phyloP scores from a whole-genome alignment of 2,797 vertebrate genomes.

The Gobionotothen gibberifrons region DNA sequence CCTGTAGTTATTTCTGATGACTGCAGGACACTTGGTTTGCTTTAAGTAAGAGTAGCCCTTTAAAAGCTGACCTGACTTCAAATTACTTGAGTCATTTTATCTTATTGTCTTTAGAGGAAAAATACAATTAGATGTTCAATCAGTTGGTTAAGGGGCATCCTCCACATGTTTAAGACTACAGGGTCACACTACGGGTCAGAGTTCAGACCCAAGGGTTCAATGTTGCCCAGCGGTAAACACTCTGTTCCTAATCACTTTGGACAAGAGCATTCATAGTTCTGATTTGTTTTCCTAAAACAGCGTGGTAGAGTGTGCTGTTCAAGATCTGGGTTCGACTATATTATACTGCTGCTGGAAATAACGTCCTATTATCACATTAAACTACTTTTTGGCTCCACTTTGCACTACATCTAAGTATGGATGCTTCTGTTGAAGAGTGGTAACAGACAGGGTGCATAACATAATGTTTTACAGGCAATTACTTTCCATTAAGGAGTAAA shows the following conservation, averaged over 20 bases:
- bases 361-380: constrained; percentile 39
- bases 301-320: constrained; percentile 33
- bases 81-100: constrained; percentile 2
- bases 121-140: constrained; percentile 23
- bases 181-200: constrained; percentile 47
- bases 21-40: constrained; percentile 19
- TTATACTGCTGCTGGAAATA: constrained; percentile 50
- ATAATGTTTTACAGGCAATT: constrained; percentile 40
- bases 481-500: constrained; percentile 40
- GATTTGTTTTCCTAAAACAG: constrained; percentile 41
- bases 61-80: constrained; percentile 17
- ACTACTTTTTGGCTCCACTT: constrained; percentile 54
- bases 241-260: constrained; percentile 24
- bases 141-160: constrained; percentile 6
- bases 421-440: constrained; percentile 40
- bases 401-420: constrained; percentile 68
- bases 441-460: constrained; percentile 62
- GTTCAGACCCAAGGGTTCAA: constrained; percentile 27
- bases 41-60: not conserved
- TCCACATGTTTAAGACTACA: constrained; percentile 37
- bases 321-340: constrained; percentile 28
- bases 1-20: not conserved
- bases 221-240: constrained; percentile 37
- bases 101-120: constrained; percentile 17
- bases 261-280: constrained; percentile 42